A percentile compares a stretch with the other conserved stretches of the same genome.
Evolutionary conservation across 2,797 vertebrate species (phyloP).

Genomic region (Merluccius polli): DNA sequence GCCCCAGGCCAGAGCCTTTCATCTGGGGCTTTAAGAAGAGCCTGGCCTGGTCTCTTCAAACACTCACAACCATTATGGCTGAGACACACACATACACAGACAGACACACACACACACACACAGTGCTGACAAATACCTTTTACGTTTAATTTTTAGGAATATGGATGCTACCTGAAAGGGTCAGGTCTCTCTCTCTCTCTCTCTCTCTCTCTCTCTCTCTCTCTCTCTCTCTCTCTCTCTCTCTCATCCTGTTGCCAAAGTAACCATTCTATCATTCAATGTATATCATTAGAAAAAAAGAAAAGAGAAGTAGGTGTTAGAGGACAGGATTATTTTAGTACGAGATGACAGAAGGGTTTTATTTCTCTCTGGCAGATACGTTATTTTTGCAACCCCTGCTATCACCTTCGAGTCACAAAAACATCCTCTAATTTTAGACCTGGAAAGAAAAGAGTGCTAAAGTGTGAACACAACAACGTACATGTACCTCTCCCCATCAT

Average conservation of each 20-base stretch:
- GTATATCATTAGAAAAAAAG: not conserved
- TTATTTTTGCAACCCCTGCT: not conserved
- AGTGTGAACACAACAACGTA: not conserved
- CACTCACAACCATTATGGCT: slow-evolving; percentile 59
- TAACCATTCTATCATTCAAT: not conserved
- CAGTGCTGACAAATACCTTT: not conserved
- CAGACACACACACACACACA: not conserved
- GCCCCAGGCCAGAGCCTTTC: slow-evolving; percentile 70
- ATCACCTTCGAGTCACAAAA: not conserved
- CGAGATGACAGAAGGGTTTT: not conserved
- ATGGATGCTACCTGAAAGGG: not conserved
- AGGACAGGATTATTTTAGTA: not conserved
- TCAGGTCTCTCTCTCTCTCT: not conserved
- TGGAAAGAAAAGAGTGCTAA: not conserved
- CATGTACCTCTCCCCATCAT: not conserved
- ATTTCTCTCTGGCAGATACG: not conserved
- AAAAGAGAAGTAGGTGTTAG: not conserved
- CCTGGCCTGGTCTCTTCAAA: slow-evolving; percentile 63
- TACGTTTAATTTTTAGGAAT: not conserved
- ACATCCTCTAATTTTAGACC: not conserved
- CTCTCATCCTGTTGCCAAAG: not conserved
- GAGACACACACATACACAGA: slow-evolving; percentile 27
- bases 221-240: no score
- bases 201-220: not conserved
- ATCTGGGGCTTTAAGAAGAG: slow-evolving; percentile 66